Evolutionary conservation across 2,113 vertebrate species (phyloP).

Genomic region (Pongo pygmaeus): DNA sequence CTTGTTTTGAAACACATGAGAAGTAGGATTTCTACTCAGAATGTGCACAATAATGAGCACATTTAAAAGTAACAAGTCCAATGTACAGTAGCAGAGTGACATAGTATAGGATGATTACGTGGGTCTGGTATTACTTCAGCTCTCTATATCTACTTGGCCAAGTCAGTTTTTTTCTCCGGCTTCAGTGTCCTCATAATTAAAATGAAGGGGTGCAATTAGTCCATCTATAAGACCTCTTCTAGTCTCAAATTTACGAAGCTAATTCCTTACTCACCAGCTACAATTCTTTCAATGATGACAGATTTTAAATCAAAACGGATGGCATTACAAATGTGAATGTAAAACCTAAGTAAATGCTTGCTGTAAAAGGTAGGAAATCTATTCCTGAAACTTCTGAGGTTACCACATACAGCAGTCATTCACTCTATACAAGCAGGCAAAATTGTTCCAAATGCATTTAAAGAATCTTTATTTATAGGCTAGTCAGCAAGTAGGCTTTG

Average conservation of each 20-base stretch:
- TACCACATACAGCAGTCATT: not conserved
- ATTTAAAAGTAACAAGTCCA: not conserved
- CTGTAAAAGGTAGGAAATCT: not conserved
- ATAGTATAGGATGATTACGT: not conserved
- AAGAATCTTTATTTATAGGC: not conserved
- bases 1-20: not conserved
- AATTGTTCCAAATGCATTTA: not conserved
- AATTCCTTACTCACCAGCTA: not conserved
- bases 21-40: not conserved
- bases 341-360: not conserved
- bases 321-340: not conserved
- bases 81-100: not conserved
- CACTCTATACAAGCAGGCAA: not conserved
- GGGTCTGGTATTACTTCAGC: not conserved
- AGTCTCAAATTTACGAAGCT: not conserved
- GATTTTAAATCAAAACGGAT: not conserved
- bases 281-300: not conserved
- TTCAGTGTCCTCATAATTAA: not conserved
- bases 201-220: not conserved
- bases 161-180: not conserved
- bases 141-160: not conserved
- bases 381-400: not conserved
- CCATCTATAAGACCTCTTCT: not conserved
- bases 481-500: not conserved
- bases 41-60: not conserved